These are phyloP conservation scores for Eumeta japonica DNA, from an alignment of 1,140 invertebrate genomes.

Conservation along the genomic window DNA sequence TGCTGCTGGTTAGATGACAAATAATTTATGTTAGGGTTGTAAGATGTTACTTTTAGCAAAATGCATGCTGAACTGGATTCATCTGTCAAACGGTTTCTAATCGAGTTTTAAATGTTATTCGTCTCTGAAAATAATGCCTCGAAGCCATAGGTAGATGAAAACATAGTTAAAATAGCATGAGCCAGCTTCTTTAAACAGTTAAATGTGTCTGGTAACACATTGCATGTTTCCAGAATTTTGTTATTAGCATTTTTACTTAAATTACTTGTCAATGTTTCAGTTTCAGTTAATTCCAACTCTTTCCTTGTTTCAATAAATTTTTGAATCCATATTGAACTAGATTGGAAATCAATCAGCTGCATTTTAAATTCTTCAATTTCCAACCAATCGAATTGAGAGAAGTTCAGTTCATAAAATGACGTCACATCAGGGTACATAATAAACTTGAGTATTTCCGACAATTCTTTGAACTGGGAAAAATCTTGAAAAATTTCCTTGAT, in stretches of 20 bases:
- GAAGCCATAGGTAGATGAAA: conserved; percentile 16
- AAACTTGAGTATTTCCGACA: conserved; percentile 15
- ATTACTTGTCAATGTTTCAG: too few species aligned
- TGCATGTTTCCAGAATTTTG: too few species aligned
- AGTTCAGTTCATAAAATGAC: too few species aligned
- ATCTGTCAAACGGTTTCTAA: conserved; percentile 21
- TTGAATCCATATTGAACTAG: too few species aligned
- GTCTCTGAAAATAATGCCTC: conserved; percentile 22
- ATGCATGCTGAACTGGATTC: conserved; percentile 20
- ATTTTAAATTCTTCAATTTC: conserved; percentile 26
- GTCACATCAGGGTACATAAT: conserved; percentile 11
- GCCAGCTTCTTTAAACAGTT: conserved; percentile 19
- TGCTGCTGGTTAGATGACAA: conserved; percentile 12
- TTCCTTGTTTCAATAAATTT: conserved; percentile 18
- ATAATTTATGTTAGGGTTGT: conserved; percentile 5
- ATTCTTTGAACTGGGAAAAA: conserved; percentile 24
- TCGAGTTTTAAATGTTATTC: conserved; percentile 19
- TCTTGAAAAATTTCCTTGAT: conserved; percentile 20
- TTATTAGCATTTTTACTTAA: too few species aligned
- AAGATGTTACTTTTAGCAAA: conserved; percentile 22
- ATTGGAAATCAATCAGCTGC: conserved; percentile 22
- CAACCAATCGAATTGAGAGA: too few species aligned
- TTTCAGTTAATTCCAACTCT: conserved; percentile 17
- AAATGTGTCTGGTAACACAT: too few species aligned
- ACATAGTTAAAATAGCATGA: conserved; percentile 20